Evolutionary conservation across 1,140 invertebrate genomes (phyloP), one percentile per base, ranked within the genome.

Genomic region (Microplitis demolitor): DNA sequence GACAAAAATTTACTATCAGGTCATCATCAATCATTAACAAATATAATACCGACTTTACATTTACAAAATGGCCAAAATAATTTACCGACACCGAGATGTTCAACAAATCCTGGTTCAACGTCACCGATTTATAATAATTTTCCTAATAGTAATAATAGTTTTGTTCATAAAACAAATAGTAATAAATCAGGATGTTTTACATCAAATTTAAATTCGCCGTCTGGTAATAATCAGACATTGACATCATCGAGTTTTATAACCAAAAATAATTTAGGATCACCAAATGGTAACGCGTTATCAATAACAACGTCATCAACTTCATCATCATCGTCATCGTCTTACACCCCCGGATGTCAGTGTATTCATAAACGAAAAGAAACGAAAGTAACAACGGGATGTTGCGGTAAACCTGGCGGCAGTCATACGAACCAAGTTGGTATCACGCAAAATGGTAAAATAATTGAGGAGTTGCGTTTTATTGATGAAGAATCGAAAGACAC

Each of bases 381-480:
- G 4, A 84, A 82, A 8, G 24, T 24, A 24, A 64, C 45, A 4
- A 66, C 66, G 33, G 78, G 77, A 8, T 78, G 74, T 39, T 80
- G 75, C 39, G 76, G 74, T 1, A 84, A 85, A 67, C 31, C 56
- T 34, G 54, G 54, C 56, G 14, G 45, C 5, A 71, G 68, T 64
- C 71, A 71, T 39, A 72, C 67, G 9, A 67, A 67, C 45, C 71
- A 75, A 31, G 69, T 74, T 37, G 66, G 66, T 39, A 51, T 68
- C 13, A 14, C 64, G 13, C 33, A 68, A 50, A 31, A 31, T 16
- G 62, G 68, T 66, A 86, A 81, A 14, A 78, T 8, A 24, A 0
- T 82, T 16, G 90, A 91, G 3, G 91, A 92, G 53, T 85, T 92
- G 61, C 88, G 89, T 71, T 92, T 89, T 69, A 92, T 92, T 50